Evolutionary conservation across 2,888 invertebrate species (phyloP).

Genomic region (Orthonevra nobilis): DNA sequence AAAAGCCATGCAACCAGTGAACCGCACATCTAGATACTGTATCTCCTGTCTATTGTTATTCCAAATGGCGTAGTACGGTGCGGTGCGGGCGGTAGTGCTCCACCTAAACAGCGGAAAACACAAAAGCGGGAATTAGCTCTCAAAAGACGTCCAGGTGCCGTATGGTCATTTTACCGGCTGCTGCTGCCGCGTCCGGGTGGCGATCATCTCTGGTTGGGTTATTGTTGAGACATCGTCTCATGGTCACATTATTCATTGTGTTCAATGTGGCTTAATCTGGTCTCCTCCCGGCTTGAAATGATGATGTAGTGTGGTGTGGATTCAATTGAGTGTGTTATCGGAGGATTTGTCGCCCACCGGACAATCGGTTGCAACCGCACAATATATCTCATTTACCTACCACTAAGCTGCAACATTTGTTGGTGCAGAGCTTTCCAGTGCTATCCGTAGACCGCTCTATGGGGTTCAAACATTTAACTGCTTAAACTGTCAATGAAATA

Average conservation of each 20-base stretch:
- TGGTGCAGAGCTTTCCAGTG: constrained; percentile 51
- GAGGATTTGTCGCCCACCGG: constrained; percentile 60
- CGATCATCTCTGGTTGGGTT: constrained; percentile 54
- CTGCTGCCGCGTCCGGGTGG: constrained; percentile 47
- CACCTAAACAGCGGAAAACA: constrained; percentile 46
- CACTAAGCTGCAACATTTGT: constrained; percentile 42
- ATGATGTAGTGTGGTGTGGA: constrained; percentile 62
- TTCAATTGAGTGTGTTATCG: constrained; percentile 65
- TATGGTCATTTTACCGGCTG: constrained; percentile 35
- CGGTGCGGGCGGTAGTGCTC: constrained; percentile 19
- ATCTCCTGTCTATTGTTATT: constrained; percentile 61
- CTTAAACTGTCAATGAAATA: constrained; percentile 43
- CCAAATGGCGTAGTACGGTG: constrained; percentile 32
- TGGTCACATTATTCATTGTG: constrained; percentile 29
- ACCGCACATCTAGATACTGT: constrained; percentile 50
- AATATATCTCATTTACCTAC: constrained; percentile 61
- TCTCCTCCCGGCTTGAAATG: not conserved
- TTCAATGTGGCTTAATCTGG: not conserved
- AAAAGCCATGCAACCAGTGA: constrained; percentile 45
- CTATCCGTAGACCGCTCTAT: constrained; percentile 2
- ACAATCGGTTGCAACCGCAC: constrained; percentile 37
- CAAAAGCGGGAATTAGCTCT: constrained; percentile 64
- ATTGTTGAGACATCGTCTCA: constrained; percentile 48
- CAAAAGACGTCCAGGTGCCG: constrained; percentile 53
- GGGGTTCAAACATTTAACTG: constrained; percentile 20